phyloP scores from a whole-genome alignment of 92 coral and sea anemone species.

The Bergia sp. region DNA sequence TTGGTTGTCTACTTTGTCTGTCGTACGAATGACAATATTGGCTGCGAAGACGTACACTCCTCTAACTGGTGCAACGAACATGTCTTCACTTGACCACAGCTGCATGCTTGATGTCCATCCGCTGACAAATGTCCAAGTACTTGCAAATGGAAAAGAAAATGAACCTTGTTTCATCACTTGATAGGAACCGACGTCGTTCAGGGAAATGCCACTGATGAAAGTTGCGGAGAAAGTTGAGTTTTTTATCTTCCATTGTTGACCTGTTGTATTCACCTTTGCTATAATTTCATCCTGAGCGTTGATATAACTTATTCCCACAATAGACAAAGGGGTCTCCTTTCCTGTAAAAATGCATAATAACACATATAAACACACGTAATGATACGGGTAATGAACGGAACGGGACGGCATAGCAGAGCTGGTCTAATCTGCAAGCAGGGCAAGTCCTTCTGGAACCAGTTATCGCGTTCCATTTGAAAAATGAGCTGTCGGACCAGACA shows the following conservation, averaged over 20 bases:
- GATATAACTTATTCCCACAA: background rate
- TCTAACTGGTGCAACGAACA: constrained; percentile 23
- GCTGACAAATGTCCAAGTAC: constrained; percentile 24
- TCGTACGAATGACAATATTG: constrained; percentile 14
- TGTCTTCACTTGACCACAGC: background rate
- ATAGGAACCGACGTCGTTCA: background rate
- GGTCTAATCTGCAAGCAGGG: too few species aligned
- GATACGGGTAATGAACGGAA: background rate
- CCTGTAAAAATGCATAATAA: background rate
- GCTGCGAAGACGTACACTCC: constrained; percentile 33
- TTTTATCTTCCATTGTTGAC: background rate
- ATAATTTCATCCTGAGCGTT: background rate
- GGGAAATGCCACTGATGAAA: background rate
- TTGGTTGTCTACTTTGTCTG: background rate
- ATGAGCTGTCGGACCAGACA: too few species aligned
- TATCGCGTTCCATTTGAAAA: too few species aligned
- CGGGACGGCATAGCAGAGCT: too few species aligned
- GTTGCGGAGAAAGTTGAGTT: constrained; percentile 15
- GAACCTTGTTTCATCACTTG: background rate
- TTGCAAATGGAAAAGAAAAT: background rate
- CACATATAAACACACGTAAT: too few species aligned
- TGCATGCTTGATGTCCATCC: constrained; percentile 11
- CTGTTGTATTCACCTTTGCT: background rate
- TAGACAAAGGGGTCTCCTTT: background rate
- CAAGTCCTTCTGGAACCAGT: too few species aligned